Conservation (phyloP, 2,888 invertebrate species). For the Temnothorax unifasciatus region DNA sequence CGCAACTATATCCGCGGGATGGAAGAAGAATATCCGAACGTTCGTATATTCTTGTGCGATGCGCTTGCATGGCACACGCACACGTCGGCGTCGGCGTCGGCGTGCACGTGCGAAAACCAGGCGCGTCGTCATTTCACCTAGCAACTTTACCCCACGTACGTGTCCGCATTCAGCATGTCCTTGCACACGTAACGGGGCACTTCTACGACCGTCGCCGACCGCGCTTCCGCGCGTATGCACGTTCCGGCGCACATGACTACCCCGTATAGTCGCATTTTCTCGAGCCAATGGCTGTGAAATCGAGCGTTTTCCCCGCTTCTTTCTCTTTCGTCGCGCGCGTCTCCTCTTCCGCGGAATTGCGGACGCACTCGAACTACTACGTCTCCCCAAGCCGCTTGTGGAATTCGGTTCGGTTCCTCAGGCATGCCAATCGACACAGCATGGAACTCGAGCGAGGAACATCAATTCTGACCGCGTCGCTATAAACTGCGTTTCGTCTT, state of each 20-base stretch:
- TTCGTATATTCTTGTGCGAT: neutral
- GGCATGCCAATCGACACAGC: constrained; percentile 58
- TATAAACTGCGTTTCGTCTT: constrained; percentile 24
- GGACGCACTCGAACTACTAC: constrained; percentile 37
- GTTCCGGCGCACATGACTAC: constrained; percentile 75
- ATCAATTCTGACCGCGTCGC: constrained; percentile 29
- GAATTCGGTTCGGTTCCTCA: constrained; percentile 52
- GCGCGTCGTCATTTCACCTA: constrained; percentile 34
- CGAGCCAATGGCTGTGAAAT: constrained; percentile 81
- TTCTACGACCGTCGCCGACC: constrained; percentile 43
- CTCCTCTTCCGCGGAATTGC: constrained; percentile 59
- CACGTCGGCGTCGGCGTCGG: neutral
- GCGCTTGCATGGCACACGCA: neutral
- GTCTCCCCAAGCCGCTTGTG: constrained; percentile 27
- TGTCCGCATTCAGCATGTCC: constrained; percentile 63
- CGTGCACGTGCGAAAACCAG: constrained; percentile 56
- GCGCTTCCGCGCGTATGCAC: constrained; percentile 64
- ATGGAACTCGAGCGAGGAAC: constrained; percentile 34
- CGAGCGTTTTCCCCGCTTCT: constrained; percentile 74
- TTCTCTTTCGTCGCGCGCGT: constrained; percentile 64
- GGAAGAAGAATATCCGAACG: constrained; percentile 5
- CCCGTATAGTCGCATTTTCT: constrained; percentile 72
- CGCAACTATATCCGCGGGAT: neutral
- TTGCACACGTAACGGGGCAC: constrained; percentile 69
- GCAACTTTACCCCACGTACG: constrained; percentile 42